A percentile compares a stretch with the other conserved stretches of the same genome.
Conservation (phyloP, 1,140 invertebrate genomes). For the Zophobas morio region DNA sequence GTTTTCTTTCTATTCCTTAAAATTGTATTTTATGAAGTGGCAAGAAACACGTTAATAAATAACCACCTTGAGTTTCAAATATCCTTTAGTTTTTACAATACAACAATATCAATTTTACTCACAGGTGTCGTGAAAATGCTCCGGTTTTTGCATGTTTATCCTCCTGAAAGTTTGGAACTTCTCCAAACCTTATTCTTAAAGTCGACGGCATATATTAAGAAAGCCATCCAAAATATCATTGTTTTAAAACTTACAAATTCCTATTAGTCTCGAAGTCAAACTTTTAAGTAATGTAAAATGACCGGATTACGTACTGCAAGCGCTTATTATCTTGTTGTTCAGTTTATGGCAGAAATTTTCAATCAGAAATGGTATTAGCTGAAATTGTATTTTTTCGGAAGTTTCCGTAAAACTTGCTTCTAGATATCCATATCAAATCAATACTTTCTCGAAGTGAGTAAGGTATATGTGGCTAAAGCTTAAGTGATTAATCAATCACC, state of each 20-base stretch:
- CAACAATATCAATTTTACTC: slow-evolving; percentile 27
- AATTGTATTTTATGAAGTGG: neutral
- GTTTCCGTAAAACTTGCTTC: too few species aligned
- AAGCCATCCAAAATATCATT: slow-evolving; percentile 38
- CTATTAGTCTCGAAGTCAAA: slow-evolving; percentile 35
- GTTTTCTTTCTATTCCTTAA: too few species aligned
- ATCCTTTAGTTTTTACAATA: neutral
- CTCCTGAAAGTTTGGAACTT: slow-evolving; percentile 44
- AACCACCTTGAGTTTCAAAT: neutral
- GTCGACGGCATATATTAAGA: slow-evolving; percentile 42
- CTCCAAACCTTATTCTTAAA: slow-evolving; percentile 41
- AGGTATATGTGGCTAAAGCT: neutral
- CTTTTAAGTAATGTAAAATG: slow-evolving; percentile 36
- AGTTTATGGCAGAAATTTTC: neutral
- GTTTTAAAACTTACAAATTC: slow-evolving; percentile 40
- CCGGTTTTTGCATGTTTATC: slow-evolving; percentile 45
- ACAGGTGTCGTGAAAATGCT: slow-evolving; percentile 44
- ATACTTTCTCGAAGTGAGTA: neutral
- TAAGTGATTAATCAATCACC: slow-evolving; percentile 19
- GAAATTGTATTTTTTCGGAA: neutral
- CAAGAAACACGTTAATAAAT: too few species aligned
- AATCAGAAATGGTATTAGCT: neutral
- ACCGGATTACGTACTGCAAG: slow-evolving; percentile 3
- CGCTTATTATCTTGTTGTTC: too few species aligned
- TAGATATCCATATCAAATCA: neutral